These are phyloP conservation scores for Pogonocichla stellata DNA, from an alignment of 2,113 vertebrate species.

Conservation along the genomic window DNA sequence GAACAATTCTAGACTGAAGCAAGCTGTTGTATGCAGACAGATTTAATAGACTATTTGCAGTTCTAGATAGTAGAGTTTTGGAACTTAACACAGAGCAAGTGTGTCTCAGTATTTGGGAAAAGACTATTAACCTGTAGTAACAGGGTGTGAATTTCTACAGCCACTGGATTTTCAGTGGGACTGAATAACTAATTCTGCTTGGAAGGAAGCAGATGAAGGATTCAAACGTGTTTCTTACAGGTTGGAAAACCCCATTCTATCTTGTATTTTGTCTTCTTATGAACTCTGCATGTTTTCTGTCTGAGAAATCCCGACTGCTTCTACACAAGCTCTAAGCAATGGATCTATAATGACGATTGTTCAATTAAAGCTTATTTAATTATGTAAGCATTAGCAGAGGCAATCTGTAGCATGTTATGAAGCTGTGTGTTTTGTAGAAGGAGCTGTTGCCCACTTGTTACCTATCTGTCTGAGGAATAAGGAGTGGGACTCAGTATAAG, in stretches of 20 bases:
- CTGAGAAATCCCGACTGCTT: not conserved
- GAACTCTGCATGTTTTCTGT: not conserved
- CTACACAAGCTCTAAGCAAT: not conserved
- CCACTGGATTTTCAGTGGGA: not conserved
- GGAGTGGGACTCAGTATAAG: not conserved
- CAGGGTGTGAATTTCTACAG: not conserved
- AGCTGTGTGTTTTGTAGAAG: not conserved
- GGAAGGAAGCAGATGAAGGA: not conserved
- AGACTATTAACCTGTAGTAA: not conserved
- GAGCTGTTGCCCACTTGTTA: not conserved
- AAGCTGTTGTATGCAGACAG: not conserved
- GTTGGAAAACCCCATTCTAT: not conserved
- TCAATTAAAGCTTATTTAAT: not conserved
- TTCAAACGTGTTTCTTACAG: not conserved
- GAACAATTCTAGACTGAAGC: not conserved
- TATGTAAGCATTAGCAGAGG: not conserved
- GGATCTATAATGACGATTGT: accelerated
- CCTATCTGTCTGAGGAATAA: not conserved
- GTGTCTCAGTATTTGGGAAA: not conserved
- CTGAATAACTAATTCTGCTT: not conserved
- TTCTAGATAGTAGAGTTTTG: not conserved
- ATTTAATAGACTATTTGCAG: not conserved
- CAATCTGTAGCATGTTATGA: not conserved
- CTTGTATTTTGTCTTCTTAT: not conserved
- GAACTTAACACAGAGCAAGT: not conserved